Evolutionary conservation across 1,140 invertebrate genomes (phyloP).

Genomic region (Drosophila kepulauana): DNA sequence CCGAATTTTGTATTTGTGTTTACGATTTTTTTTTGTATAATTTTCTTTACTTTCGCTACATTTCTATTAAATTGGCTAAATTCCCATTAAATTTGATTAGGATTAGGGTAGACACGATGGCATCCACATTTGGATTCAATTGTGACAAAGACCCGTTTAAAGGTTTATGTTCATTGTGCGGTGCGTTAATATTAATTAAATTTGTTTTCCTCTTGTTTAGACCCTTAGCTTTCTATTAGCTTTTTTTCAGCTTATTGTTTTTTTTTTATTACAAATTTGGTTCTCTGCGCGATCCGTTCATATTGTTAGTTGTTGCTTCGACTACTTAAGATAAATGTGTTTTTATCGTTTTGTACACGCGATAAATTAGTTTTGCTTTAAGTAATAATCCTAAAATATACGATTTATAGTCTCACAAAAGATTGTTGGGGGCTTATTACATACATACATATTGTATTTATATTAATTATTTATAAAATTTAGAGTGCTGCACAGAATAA

Average conservation of each 20-base stretch:
- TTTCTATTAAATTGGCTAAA: conserved; percentile 75
- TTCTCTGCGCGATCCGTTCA: conserved; percentile 66
- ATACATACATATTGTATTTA: conserved; percentile 30
- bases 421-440: conserved; percentile 65
- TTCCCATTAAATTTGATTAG: conserved; percentile 57
- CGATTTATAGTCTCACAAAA: conserved; percentile 74
- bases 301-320: conserved; percentile 47
- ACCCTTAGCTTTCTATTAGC: no score
- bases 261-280: conserved; percentile 69
- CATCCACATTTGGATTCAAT: conserved; percentile 21
- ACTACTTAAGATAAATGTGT: conserved; percentile 68
- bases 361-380: conserved; percentile 67
- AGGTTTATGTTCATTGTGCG: conserved; percentile 64
- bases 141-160: conserved; percentile 27
- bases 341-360: conserved; percentile 69
- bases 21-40: background rate
- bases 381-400: conserved; percentile 61
- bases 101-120: conserved; percentile 19
- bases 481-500: conserved; percentile 45
- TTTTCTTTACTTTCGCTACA: conserved; percentile 53
- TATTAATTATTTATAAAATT: conserved; percentile 48
- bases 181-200: conserved; percentile 48
- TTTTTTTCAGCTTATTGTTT: background rate
- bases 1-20: conserved; percentile 10
- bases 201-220: conserved; percentile 10